These are phyloP conservation scores for Mnemiopsis leidyi DNA, from an alignment of 37 sponge, comb jelly and placozoan species.

Conservation along the genomic window DNA sequence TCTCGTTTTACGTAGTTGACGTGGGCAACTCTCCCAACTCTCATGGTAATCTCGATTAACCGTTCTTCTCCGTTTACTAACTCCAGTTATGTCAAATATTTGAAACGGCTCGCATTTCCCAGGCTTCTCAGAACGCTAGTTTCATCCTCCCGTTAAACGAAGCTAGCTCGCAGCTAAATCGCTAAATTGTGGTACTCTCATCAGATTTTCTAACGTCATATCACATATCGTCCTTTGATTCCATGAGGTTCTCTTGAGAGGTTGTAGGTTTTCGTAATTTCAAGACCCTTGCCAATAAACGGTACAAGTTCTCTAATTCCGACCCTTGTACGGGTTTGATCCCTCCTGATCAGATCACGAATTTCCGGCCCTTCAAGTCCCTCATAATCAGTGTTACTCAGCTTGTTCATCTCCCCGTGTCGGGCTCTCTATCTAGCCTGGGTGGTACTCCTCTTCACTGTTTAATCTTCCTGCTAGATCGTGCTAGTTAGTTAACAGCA, in stretches of 20 bases:
- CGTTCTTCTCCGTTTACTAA: not conserved
- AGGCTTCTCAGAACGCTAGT: not conserved
- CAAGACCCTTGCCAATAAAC: not conserved
- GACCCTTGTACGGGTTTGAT: not conserved
- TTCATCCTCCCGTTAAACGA: not conserved
- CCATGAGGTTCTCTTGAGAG: not conserved
- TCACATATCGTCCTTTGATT: not conserved
- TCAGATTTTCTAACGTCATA: not conserved
- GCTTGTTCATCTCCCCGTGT: no score
- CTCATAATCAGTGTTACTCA: no score
- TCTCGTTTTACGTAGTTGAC: not conserved
- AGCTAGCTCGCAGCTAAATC: no score
- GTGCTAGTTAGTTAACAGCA: no score
- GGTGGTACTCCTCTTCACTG: no score
- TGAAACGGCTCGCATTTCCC: not conserved
- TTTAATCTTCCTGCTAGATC: no score
- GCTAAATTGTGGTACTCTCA: not conserved
- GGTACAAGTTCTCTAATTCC: not conserved
- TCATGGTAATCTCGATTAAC: not conserved
- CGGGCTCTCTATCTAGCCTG: no score
- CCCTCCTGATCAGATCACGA: no score
- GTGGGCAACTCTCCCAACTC: not conserved
- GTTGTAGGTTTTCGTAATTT: not conserved
- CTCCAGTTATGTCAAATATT: not conserved
- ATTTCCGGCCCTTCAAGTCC: no score